Evolutionary conservation across 2,797 vertebrate species (phyloP).

Genomic region (Ctenochaetus hawaiiensis): DNA sequence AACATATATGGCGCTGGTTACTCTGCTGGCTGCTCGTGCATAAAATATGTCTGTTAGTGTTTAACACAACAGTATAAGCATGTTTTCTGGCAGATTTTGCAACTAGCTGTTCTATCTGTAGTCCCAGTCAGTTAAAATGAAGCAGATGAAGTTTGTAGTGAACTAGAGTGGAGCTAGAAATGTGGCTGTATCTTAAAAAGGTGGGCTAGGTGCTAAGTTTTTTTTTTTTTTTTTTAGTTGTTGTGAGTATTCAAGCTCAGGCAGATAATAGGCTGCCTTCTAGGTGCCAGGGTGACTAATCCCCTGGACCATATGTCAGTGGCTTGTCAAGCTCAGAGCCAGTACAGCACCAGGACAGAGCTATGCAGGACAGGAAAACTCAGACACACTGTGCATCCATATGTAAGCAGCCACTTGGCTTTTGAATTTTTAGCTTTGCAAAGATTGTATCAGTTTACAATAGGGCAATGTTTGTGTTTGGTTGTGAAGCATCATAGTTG

Average conservation of each 20-base stretch:
- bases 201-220: conserved; percentile 34
- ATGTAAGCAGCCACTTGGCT: conserved; percentile 68
- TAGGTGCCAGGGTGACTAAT: conserved; percentile 74
- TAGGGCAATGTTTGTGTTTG: conserved; percentile 3
- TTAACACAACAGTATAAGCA: too few species aligned
- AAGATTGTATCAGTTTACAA: conserved; percentile 6
- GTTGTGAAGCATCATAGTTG: conserved; percentile 11
- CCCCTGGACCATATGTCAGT: conserved; percentile 78
- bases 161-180: too few species aligned
- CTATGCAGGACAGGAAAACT: conserved; percentile 64
- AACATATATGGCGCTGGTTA: too few species aligned
- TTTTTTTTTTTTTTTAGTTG: conserved; percentile 26
- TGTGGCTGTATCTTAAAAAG: conserved; percentile 3
- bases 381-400: conserved; percentile 56
- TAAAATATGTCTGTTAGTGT: too few species aligned
- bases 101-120: too few species aligned
- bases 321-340: conserved; percentile 63
- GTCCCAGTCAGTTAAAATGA: too few species aligned
- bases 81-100: too few species aligned
- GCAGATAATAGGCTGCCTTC: conserved; percentile 68
- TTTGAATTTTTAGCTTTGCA: conserved; percentile 15
- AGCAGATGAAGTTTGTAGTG: too few species aligned
- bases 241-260: conserved; percentile 47
- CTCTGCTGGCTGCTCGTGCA: too few species aligned
- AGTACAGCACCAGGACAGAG: conserved; percentile 61